A percentile compares a stretch with the other conserved stretches of the same genome.
phyloP scores from a whole-genome alignment of 1,140 invertebrate genomes.

The Acromyrmex charruanus region DNA sequence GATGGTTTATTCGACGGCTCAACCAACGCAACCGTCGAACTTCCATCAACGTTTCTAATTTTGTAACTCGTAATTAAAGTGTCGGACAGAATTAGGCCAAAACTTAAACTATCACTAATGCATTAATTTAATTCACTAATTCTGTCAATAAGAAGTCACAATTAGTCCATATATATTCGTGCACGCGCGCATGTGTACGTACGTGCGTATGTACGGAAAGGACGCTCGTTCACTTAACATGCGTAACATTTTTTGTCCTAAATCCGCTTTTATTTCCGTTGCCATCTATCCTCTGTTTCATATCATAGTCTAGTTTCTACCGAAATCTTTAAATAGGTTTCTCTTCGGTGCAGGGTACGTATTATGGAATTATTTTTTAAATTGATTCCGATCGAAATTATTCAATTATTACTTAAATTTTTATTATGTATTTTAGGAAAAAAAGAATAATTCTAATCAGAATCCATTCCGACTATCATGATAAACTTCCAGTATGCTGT shows the following conservation, averaged over 20 bases:
- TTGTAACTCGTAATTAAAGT: slow-evolving; percentile 12
- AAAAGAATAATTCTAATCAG: no score
- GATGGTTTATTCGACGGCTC: slow-evolving; percentile 85
- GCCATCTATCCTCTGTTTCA: background rate
- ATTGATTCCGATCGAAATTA: no score
- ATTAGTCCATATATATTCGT: slow-evolving; percentile 71
- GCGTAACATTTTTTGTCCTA: slow-evolving; percentile 8
- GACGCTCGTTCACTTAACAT: background rate
- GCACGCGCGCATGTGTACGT: no score
- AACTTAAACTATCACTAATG: slow-evolving; percentile 58
- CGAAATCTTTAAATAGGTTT: no score
- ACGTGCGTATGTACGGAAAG: no score
- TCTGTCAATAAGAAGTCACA: slow-evolving; percentile 49
- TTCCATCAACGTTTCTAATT: slow-evolving; percentile 85
- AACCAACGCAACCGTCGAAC: slow-evolving; percentile 84
- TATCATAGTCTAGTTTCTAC: no score
- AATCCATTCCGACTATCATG: no score
- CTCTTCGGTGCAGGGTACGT: no score
- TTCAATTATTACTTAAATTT: no score
- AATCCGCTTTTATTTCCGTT: background rate
- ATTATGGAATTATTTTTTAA: no score
- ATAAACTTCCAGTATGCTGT: no score
- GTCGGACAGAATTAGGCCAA: background rate
- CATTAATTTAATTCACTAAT: slow-evolving; percentile 64
- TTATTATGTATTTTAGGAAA: no score